A percentile compares a stretch with the other conserved stretches of the same genome.
phyloP scores from a whole-genome alignment of 1,140 invertebrate species.

The Gryllus bimaculatus region DNA sequence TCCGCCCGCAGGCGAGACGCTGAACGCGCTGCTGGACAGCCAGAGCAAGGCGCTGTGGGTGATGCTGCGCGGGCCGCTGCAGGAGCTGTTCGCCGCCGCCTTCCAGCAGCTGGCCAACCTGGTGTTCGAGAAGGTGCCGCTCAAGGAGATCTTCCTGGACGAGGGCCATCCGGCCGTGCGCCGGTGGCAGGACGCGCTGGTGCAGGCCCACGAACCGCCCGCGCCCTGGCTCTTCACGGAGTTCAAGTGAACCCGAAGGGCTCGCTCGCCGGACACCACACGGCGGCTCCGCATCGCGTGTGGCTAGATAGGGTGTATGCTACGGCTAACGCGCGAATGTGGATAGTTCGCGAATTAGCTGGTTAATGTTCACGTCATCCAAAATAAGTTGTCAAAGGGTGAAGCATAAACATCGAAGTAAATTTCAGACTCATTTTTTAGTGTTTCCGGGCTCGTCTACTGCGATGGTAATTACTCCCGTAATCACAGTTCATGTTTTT shows the following conservation, averaged over 20 bases:
- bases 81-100: background rate
- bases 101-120: background rate
- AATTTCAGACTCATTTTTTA: too few species aligned
- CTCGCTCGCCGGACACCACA: too few species aligned
- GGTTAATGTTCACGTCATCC: too few species aligned
- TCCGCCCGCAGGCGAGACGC: background rate
- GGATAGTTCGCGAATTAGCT: too few species aligned
- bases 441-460: too few species aligned
- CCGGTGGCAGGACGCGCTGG: background rate
- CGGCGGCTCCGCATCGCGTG: too few species aligned
- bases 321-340: too few species aligned
- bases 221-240: background rate
- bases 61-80: background rate
- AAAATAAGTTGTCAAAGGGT: too few species aligned
- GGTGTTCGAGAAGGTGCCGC: background rate
- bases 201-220: background rate
- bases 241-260: background rate
- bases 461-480: too few species aligned
- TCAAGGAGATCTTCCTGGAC: background rate
- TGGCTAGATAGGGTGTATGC: too few species aligned
- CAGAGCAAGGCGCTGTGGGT: background rate
- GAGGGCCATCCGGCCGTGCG: background rate
- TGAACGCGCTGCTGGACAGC: background rate
- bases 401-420: too few species aligned
- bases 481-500: too few species aligned